phyloP scores from a whole-genome alignment of 2,888 invertebrate genomes.

The Minunthozetes semirufus region DNA sequence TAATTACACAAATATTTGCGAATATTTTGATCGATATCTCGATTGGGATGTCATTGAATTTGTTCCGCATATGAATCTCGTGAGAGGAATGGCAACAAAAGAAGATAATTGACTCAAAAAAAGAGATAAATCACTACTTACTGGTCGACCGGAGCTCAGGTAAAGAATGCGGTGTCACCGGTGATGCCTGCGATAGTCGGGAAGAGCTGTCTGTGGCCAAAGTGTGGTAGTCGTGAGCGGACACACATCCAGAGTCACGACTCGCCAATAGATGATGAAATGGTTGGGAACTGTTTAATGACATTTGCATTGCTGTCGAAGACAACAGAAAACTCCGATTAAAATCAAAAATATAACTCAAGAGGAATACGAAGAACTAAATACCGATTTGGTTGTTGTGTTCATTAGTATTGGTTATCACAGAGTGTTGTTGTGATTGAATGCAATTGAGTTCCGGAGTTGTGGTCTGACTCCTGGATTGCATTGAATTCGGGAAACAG shows the following conservation, averaged over 20 bases:
- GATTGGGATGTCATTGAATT: too few relatives aligned
- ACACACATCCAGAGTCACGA: constrained; percentile 20
- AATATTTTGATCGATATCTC: too few relatives aligned
- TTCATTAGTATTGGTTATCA: constrained; percentile 8
- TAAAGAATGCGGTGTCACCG: constrained; percentile 30
- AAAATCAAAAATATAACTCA: too few relatives aligned
- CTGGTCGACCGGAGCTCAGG: constrained; percentile 35
- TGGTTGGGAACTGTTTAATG: constrained; percentile 2
- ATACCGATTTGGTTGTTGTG: constrained; percentile 9
- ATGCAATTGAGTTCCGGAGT: constrained; percentile 16
- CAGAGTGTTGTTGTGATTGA: constrained; percentile 15
- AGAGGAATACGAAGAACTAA: not conserved
- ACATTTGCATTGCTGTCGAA: constrained; percentile 21
- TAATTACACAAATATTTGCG: too few relatives aligned
- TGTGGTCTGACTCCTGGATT: not conserved
- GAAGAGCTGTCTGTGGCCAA: constrained; percentile 4
- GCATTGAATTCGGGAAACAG: constrained; percentile 6
- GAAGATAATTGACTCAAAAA: too few relatives aligned
- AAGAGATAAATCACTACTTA: not conserved
- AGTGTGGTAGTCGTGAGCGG: constrained; percentile 14
- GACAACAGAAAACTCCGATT: not conserved
- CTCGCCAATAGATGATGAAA: constrained; percentile 18
- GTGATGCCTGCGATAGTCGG: constrained; percentile 13
- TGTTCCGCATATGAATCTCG: too few relatives aligned
- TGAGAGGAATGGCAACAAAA: too few relatives aligned